Evolutionary conservation across 2,113 vertebrate species (phyloP), one percentile per base, ranked within the genome.

Genomic region (Catharus minimus): DNA sequence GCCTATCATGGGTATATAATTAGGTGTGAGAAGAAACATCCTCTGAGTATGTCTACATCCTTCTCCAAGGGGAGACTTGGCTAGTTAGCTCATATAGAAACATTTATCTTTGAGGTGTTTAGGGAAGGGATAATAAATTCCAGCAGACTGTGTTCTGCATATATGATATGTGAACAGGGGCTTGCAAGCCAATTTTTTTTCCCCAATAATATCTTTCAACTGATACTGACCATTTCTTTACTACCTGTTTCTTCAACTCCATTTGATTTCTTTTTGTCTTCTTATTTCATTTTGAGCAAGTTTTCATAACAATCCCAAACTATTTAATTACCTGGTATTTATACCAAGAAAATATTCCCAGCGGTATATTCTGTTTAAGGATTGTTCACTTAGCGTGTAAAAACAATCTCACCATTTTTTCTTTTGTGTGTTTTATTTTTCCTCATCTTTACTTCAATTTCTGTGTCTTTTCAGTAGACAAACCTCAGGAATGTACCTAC

Each of bases 51-150:
- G 22, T 44, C 71, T 78, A 28, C 46, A 65, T 88, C 53, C 82
- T 89, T 82, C 62, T 76, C 66, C 46, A 91, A 68, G 26, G 55
- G 36, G 49, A 84, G 24, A 43, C 38, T 87, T 89, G n/a, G 41
- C 36, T 96, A 64, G 80, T 87, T 89, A 61, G 20, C 79, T 92
- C 71, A 76, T 58, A 79, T 21, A 38, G 5, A 65, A 91, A 65
- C 75, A 89, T 94, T 89, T 82, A 32, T 85, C 85, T 91, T 82
- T 46, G 55, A 80, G 28, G 5, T 79, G 46, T 49, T 93, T 88
- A 77, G 21, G 65, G 36, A 86, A 58, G 26, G 13, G 13, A 80
- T 86, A 77, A 94, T 83, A 85, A 76, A 72, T 93, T 82, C 47
- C 64, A 88, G 13, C 28, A 52, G 46, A 49, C 32, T 68, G 28